Base-by-base conservation (phyloP, 2,113 vertebrate species). In the Myotis yumanensis region DNA sequence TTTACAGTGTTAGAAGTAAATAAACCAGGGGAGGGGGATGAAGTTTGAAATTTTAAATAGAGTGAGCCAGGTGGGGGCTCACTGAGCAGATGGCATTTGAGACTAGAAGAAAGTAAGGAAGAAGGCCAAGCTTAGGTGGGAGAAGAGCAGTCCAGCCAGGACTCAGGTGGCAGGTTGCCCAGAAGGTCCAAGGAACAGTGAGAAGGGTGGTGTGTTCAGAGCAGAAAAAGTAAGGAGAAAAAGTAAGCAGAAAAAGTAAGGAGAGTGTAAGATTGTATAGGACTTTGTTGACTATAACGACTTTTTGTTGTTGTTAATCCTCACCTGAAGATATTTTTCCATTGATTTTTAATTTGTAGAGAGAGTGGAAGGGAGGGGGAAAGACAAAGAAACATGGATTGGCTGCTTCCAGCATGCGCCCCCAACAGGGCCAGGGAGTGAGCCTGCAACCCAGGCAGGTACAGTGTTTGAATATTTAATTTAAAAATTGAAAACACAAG, bases 391-490 rank as follows among this genome's bases (percentile, higher is more conserved):
- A 59, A 62, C 59, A 62, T 62, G 28, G 23, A 62, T 25, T 62
- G 59, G 59, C 59, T 62, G 59, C 25, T 11, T 62, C 59, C 25
- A 62, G 23, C 59, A 62, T 28, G 59, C 23, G 22, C 23, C 57
- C 22, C 57, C 57, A 22, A 59, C 57, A 59, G 57, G 57, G 57
- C 23, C 23, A 62, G 11, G 25, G 59, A 25, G 59, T 62, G 59
- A 62, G 59, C 25, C 59, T 62, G 59, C 59, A 62, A 62, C 11
- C 23, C 59, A 62, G 23, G 37, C 37, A 37, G 3, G 37, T 72
- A 30, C 86, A 69, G 86, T 72, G 72, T 43, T 89, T 66, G 79
- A 85, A 81, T 48, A 86, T 76, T 83, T 92, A 17, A 37, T 94
- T 83, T 69, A 46, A 89, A 91, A 52, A 54, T 79, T 68, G 48